These are phyloP conservation scores for Tetranychus cinnabarinus DNA, from an alignment of 1,140 invertebrate species.

Conservation along the genomic window DNA sequence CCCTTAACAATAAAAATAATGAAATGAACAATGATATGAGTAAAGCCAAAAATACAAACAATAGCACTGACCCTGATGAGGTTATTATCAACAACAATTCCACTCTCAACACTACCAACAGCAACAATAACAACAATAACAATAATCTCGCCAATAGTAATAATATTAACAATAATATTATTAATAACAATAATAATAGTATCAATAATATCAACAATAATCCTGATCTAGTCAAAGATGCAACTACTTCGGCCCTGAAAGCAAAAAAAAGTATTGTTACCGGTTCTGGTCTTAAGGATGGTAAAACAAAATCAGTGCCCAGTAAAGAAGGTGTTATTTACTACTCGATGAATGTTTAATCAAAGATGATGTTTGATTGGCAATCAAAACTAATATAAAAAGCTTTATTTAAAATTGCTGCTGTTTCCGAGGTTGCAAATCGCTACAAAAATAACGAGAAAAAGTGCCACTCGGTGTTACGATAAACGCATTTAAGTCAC, in stretches of 20 bases:
- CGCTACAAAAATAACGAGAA: no score
- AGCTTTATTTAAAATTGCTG: no score
- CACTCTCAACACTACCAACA: background rate
- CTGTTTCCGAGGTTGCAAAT: no score
- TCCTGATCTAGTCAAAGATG: constrained; percentile 4
- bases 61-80: no score
- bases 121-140: background rate
- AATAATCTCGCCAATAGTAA: background rate
- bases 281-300: background rate
- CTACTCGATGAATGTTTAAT: constrained; percentile 14
- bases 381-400: no score
- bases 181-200: background rate
- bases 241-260: background rate
- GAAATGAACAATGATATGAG: background rate
- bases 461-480: no score
- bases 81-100: background rate
- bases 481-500: no score
- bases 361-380: background rate
- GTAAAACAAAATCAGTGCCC: background rate
- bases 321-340: constrained; percentile 11
- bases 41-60: background rate
- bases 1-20: no score
- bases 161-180: background rate
- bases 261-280: background rate
- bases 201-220: background rate